Base-by-base conservation (phyloP, 2,888 invertebrate species). In the Lasioglossum morio region DNA sequence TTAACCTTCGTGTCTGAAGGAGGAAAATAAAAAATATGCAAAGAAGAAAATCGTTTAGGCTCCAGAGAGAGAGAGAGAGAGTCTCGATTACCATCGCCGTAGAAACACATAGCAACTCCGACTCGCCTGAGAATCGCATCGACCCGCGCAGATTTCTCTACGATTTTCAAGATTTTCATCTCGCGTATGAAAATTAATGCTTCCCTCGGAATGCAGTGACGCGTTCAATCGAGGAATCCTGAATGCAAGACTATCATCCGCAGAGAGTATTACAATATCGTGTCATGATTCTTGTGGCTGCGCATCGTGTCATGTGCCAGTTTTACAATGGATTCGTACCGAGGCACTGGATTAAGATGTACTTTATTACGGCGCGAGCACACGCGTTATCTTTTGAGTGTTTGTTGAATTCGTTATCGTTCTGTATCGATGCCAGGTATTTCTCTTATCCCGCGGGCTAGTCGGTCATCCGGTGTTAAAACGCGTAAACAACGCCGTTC, bases 371-470 rank as follows among this genome's bases (percentile, higher is more conserved):
- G 8, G 43, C 60, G 77, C 74, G 77, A 79, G 69, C 63, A 34
- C 16, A 5, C 40, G 40, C 79, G 86, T 92, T 92, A 92, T 92
- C 92, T 89, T 84, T 92, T 83, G 87, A 92, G 92, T 92, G 92
- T 92, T 92, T 92, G 87, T 92, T 89, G 82, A 87, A 89, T 86
- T 88, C 81, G 88, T 92, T 92, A 92, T 92, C 92, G 70, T 86
- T 81, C 85, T 89, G 70, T 89, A 91, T 91, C 90, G 87, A 90
- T 88, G 89, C 87, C 88, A 84, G 87, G 89, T 84, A 81, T 77
- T 77, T 73, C 86, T 73, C 80, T 79, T 74, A 57, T 82, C 81
- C 81, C 27, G 69, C 57, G 53, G 76, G 69, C 48, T 79, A 73
- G 81, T 77, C 77, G 78, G 72, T 66, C 85, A 46, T 60, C 60